phyloP scores from a whole-genome alignment of 1,140 invertebrate species.

The Hydropsyche tenuis region DNA sequence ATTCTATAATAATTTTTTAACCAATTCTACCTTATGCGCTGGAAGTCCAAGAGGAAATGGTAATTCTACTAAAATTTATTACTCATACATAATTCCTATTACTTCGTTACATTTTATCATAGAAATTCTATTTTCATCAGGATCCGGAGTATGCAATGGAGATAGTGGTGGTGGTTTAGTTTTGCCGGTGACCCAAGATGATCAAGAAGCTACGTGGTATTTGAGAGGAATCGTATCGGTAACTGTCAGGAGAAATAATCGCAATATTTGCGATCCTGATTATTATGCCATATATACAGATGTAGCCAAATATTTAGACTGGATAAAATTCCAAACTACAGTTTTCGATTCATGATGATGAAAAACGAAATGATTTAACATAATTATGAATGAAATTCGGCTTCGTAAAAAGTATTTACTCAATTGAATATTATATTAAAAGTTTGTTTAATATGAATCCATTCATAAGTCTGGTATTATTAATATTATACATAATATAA shows the following conservation, averaged over 20 bases:
- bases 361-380: too few species aligned
- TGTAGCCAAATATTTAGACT: slow-evolving; percentile 64
- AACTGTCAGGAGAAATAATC: slow-evolving; percentile 59
- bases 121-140: slow-evolving; percentile 53
- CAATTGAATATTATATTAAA: too few species aligned
- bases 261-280: slow-evolving; percentile 61
- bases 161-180: slow-evolving; percentile 70
- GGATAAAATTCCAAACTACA: slow-evolving; percentile 54
- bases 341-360: too few species aligned
- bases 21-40: slow-evolving; percentile 38
- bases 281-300: slow-evolving; percentile 68
- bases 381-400: too few species aligned
- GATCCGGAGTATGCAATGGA: slow-evolving; percentile 67
- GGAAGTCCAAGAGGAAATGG: slow-evolving; percentile 43
- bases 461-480: too few species aligned
- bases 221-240: slow-evolving; percentile 66
- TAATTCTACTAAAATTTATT: slow-evolving; percentile 23
- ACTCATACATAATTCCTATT: too few species aligned
- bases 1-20: slow-evolving; percentile 41
- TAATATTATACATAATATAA: too few species aligned
- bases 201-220: slow-evolving; percentile 62
- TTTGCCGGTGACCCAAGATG: slow-evolving; percentile 57
- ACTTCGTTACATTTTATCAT: background rate
- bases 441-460: too few species aligned
- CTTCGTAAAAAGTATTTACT: too few species aligned